These are phyloP conservation scores for Cercopithecus mona DNA, from an alignment of 2,113 vertebrate genomes.

Conservation along the genomic window DNA sequence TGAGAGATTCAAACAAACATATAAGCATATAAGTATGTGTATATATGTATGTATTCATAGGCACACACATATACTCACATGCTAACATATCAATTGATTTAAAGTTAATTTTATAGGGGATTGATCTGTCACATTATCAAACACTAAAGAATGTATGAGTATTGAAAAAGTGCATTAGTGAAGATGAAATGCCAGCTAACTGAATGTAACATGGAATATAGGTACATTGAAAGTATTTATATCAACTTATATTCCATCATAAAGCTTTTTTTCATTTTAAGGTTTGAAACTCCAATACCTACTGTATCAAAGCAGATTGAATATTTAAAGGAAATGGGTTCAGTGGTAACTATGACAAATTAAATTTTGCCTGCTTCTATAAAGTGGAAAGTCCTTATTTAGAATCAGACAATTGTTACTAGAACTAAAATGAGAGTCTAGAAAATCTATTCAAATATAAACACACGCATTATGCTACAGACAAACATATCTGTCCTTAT, in stretches of 20 bases:
- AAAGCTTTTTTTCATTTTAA: slow-evolving; percentile 7
- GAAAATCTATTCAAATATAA: background rate
- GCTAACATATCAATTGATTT: background rate
- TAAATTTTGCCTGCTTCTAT: background rate
- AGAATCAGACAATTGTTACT: background rate
- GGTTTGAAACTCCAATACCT: background rate
- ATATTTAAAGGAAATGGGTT: background rate
- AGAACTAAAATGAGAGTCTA: background rate
- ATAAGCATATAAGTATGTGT: background rate
- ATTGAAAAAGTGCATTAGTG: background rate
- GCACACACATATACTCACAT: background rate
- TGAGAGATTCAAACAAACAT: background rate
- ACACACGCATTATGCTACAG: background rate
- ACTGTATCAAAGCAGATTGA: background rate
- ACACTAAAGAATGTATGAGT: background rate
- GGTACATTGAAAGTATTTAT: background rate
- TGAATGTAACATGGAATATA: background rate
- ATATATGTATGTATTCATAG: background rate
- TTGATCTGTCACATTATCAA: background rate
- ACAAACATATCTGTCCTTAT: background rate
- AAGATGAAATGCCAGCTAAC: background rate
- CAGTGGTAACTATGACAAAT: background rate
- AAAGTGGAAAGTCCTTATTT: background rate
- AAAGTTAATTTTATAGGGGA: background rate
- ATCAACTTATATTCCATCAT: background rate